phyloP scores from a whole-genome alignment of 2,113 vertebrate species.

The Cephalopholis sonnerati region DNA sequence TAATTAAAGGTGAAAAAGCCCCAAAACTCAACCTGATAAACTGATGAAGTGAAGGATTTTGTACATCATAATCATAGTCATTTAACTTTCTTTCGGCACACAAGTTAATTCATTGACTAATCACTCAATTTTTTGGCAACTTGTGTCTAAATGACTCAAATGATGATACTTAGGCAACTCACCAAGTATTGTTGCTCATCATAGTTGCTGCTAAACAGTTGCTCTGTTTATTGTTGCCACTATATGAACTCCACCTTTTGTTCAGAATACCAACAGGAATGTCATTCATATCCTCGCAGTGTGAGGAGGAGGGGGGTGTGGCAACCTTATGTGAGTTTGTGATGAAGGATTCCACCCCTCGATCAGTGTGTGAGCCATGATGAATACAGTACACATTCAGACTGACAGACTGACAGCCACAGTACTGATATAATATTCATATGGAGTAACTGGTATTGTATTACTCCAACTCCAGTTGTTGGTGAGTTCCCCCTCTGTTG shows the following conservation, averaged over 20 bases:
- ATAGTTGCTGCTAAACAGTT: neutral
- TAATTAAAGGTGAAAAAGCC: too few relatives aligned
- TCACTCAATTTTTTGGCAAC: neutral
- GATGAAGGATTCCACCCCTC: constrained; percentile 47
- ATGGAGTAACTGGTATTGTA: constrained; percentile 8
- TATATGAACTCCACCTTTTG: neutral
- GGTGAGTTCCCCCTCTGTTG: constrained; percentile 41
- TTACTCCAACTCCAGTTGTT: constrained; percentile 52
- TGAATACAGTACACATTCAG: constrained; percentile 75
- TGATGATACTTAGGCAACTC: neutral
- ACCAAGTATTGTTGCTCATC: neutral
- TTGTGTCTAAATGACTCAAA: neutral
- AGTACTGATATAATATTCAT: constrained; percentile 61
- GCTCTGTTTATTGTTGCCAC: neutral
- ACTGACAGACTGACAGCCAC: constrained; percentile 72
- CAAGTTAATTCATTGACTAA: neutral
- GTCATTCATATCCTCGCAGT: constrained; percentile 9
- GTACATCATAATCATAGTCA: neutral
- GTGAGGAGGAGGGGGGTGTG: constrained; percentile 4
- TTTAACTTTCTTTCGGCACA: neutral
- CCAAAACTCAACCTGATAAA: neutral
- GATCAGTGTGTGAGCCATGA: constrained; percentile 57
- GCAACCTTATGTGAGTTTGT: constrained; percentile 27
- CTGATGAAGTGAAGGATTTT: neutral
- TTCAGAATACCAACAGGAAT: neutral